phyloP scores from a whole-genome alignment of 2,113 vertebrate species.

The Cyanoderma ruficeps region DNA sequence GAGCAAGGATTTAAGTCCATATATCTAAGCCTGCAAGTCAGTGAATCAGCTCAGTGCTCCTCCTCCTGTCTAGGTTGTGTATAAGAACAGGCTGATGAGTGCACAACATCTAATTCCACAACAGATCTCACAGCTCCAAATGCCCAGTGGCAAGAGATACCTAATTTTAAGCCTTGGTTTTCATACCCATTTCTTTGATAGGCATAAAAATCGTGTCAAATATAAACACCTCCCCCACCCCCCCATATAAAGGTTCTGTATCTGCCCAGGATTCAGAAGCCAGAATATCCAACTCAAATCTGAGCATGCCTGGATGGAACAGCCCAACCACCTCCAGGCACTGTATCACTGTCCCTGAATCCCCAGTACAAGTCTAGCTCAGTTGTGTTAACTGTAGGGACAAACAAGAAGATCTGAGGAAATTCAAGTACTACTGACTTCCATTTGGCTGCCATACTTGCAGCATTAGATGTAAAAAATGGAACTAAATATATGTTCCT shows the following conservation, averaged over 20 bases:
- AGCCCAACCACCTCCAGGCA: rapidly evolving
- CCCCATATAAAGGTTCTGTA: not conserved
- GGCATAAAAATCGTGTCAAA: not conserved
- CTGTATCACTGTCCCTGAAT: not conserved
- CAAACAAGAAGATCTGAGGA: not conserved
- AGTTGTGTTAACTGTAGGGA: not conserved
- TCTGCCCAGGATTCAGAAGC: not conserved
- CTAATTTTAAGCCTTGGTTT: not conserved
- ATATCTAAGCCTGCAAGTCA: not conserved
- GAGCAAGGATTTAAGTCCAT: not conserved
- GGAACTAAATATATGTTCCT: not conserved
- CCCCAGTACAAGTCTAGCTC: not conserved
- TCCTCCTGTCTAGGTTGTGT: not conserved
- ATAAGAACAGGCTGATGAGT: not conserved
- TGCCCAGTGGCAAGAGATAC: not conserved
- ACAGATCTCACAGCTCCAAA: not conserved
- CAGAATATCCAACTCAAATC: not conserved
- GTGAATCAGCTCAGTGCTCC: not conserved
- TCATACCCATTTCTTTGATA: not conserved
- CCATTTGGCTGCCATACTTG: not conserved
- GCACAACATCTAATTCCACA: not conserved
- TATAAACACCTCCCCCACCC: too few species aligned
- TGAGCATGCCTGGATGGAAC: not conserved
- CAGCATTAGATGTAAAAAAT: not conserved
- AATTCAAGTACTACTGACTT: not conserved